A percentile compares a stretch with the other conserved stretches of the same genome.
phyloP scores from a whole-genome alignment of 2,888 invertebrate species.

The Sphinx pinastri region DNA sequence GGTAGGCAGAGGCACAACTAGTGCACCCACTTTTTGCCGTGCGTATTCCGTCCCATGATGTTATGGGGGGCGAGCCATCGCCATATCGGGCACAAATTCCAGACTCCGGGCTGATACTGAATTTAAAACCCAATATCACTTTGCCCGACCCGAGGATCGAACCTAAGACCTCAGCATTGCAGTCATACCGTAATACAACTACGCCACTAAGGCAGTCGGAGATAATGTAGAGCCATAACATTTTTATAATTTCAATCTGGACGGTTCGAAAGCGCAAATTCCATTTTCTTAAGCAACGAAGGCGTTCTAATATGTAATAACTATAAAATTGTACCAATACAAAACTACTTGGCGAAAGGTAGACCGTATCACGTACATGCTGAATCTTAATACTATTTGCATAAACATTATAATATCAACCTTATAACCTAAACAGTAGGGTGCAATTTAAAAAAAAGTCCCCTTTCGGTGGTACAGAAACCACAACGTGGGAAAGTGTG shows the following conservation, averaged over 20 bases:
- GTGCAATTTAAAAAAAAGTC: constrained; percentile 25
- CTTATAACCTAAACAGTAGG: constrained; percentile 26
- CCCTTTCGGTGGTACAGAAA: constrained; percentile 29
- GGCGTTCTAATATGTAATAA: constrained; percentile 78
- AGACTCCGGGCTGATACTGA: too few relatives aligned
- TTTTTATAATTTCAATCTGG: not conserved
- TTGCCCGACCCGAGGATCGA: too few relatives aligned
- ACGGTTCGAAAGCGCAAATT: constrained; percentile 31
- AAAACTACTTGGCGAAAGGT: constrained; percentile 79
- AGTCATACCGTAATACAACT: too few relatives aligned
- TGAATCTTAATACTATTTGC: constrained; percentile 68
- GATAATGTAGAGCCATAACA: not conserved
- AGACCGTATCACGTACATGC: constrained; percentile 75
- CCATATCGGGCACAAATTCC: too few relatives aligned
- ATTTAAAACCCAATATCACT: too few relatives aligned
- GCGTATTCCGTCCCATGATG: too few relatives aligned
- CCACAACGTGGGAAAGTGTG: constrained; percentile 42
- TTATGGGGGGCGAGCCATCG: too few relatives aligned
- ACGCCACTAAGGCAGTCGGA: not conserved
- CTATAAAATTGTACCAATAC: constrained; percentile 82
- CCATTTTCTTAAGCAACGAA: constrained; percentile 52
- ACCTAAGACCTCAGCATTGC: too few relatives aligned
- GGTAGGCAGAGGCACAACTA: too few relatives aligned
- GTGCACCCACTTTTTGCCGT: too few relatives aligned
- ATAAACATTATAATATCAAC: constrained; percentile 30